Evolutionary conservation across 1,140 invertebrate species (phyloP).

Genomic region (Hirudo medicinalis): DNA sequence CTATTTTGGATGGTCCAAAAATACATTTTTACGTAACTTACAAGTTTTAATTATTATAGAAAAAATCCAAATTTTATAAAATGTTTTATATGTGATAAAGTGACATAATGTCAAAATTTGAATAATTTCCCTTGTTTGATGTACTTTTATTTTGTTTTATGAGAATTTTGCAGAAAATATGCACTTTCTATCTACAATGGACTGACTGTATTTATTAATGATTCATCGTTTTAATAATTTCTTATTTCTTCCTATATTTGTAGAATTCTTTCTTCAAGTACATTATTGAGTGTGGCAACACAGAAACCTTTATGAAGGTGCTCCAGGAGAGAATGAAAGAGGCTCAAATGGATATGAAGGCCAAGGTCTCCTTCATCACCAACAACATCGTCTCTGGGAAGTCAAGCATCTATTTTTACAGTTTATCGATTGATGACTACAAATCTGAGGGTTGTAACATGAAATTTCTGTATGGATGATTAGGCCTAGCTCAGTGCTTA

Average conservation of each 20-base stretch:
- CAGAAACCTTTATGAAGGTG: constrained; percentile 68
- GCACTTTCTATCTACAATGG: too few relatives aligned
- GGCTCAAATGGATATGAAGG: constrained; percentile 85
- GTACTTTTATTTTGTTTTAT: too few relatives aligned
- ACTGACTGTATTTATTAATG: neutral
- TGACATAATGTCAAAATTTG: too few relatives aligned
- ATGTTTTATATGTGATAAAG: too few relatives aligned
- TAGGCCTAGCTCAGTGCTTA: too few relatives aligned
- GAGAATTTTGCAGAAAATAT: too few relatives aligned
- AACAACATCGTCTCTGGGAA: constrained; percentile 53
- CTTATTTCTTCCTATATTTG: neutral
- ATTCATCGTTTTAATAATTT: neutral
- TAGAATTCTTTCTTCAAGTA: constrained; percentile 60
- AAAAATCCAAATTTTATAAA: too few relatives aligned
- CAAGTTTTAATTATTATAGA: too few relatives aligned
- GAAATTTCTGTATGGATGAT: too few relatives aligned
- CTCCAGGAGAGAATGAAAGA: constrained; percentile 92
- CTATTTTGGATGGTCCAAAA: too few relatives aligned
- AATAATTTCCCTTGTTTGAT: too few relatives aligned
- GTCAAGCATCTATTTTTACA: constrained; percentile 7
- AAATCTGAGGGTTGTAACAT: constrained; percentile 55
- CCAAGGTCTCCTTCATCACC: constrained; percentile 74
- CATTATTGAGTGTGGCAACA: constrained; percentile 72
- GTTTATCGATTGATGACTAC: constrained; percentile 30
- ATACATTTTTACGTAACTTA: too few relatives aligned